phyloP scores from a whole-genome alignment of 2,888 invertebrate species.

The Ophioninae sp. region DNA sequence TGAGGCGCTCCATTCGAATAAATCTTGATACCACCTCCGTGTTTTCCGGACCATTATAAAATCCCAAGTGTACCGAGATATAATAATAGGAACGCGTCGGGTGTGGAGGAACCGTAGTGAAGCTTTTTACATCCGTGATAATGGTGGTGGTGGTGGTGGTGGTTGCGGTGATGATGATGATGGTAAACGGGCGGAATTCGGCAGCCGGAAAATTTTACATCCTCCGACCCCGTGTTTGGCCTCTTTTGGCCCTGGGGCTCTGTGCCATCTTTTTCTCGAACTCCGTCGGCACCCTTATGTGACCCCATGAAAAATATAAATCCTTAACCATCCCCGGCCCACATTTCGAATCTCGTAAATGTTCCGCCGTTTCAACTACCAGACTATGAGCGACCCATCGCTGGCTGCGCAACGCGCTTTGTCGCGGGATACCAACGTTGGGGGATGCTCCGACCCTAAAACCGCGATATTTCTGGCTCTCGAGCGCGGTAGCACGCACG shows the following conservation, averaged over 20 bases:
- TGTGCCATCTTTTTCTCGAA: constrained; percentile 61
- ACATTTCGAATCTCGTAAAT: constrained; percentile 50
- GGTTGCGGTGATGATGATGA: constrained; percentile 25
- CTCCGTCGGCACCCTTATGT: constrained; percentile 24
- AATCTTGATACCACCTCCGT: constrained; percentile 79
- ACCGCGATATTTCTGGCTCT: constrained; percentile 32
- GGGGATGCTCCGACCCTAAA: constrained; percentile 43
- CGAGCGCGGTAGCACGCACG: constrained; percentile 51
- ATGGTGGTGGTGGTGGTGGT: constrained; percentile 11
- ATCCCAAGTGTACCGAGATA: constrained; percentile 58
- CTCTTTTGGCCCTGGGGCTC: constrained; percentile 43
- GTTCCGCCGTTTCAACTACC: constrained; percentile 56
- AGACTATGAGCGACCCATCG: constrained; percentile 59
- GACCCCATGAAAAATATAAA: constrained; percentile 53
- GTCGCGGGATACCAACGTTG: constrained; percentile 14
- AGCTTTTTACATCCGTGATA: constrained; percentile 28
- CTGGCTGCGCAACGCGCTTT: constrained; percentile 56
- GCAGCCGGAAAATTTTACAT: constrained; percentile 68
- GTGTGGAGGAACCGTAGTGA: background rate
- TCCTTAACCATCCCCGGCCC: constrained; percentile 11
- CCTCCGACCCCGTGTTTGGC: constrained; percentile 61
- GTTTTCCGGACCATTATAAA: constrained; percentile 77
- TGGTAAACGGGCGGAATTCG: constrained; percentile 59
- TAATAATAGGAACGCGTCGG: constrained; percentile 21
- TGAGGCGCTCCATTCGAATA: constrained; percentile 80